Evolutionary conservation across 2,113 vertebrate species (phyloP), one percentile per base, ranked within the genome.

Genomic region (Hydrolagus affinis): DNA sequence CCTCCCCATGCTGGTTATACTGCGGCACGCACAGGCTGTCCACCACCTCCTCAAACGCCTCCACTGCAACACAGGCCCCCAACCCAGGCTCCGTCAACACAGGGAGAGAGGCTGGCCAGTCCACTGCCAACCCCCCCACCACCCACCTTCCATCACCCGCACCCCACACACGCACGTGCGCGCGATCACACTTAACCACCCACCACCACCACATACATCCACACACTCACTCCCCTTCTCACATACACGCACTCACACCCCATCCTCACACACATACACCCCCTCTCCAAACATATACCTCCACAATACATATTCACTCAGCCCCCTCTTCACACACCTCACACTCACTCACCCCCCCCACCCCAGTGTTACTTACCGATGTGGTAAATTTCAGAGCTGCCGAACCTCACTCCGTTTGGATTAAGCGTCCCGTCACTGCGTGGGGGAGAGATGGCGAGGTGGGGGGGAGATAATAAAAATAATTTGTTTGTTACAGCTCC

Each of bases 371-470:
- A 86, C 94, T 87, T 92, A 99, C 98, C 98, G 6, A 99, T 98
- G 90, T 99, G 97, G 88, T 98, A 99, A 92, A 99, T 98, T 89
- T 99, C 98, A 0, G 98, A 98, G 89, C 97, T 99, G 88, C 98
- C 98, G 1, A 99, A 99, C 19, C 97, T 94, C 21, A 99, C 97
- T 70, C 97, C 97, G 0, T 96, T 99, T 71, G 98, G 98, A 92
- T 99, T 99, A 89, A 99, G 88, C 0, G 97, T 99, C 4, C 98
- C 97, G 0, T 99, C 98, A 3, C 98, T 99, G 92, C 21, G 88
- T 88, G 86, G 2, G 21, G 85, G 72, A 87, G 70, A 85, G 3
- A 59, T 77, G 86, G n/a, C 64, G 86, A 71, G 10, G 59, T 4
- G n/a, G 14, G 8, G 23, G 15, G 12, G 32, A 8, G 32, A 60